Conservation (phyloP, 2,888 invertebrate genomes). For the Cyaniris semiargus region DNA sequence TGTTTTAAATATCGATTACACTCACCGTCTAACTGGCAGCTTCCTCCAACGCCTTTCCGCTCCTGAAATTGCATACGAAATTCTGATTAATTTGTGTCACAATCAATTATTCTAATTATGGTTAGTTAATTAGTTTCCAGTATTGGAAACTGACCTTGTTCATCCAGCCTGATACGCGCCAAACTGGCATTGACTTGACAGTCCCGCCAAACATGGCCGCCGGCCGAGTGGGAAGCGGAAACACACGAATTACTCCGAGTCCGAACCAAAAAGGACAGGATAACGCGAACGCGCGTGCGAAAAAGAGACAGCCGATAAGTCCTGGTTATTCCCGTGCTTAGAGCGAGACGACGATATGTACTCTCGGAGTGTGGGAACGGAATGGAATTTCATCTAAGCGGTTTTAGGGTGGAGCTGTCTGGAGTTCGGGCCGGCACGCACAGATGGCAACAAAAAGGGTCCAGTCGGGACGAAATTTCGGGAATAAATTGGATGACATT, state of each 20-base stretch:
- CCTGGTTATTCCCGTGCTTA: slow-evolving; percentile 66
- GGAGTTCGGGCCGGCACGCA: slow-evolving; percentile 61
- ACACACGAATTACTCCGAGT: slow-evolving; percentile 75
- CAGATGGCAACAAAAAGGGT: slow-evolving; percentile 79
- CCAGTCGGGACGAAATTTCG: slow-evolving; percentile 71
- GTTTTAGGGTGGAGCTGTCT: slow-evolving; percentile 81
- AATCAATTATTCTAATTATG: slow-evolving; percentile 36
- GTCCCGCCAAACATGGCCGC: slow-evolving; percentile 79
- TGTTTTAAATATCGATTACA: slow-evolving; percentile 30
- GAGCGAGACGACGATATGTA: slow-evolving; percentile 67
- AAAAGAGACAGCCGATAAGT: slow-evolving; percentile 72
- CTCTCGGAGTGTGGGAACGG: slow-evolving; percentile 68
- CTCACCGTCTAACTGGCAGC: slow-evolving; percentile 10
- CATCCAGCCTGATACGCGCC: slow-evolving; percentile 69
- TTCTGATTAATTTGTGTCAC: neutral
- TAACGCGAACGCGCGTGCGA: slow-evolving; percentile 62
- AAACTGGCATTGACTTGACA: slow-evolving; percentile 78
- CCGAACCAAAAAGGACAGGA: slow-evolving; percentile 74
- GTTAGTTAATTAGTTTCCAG: slow-evolving; percentile 49
- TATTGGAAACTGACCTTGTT: slow-evolving; percentile 68
- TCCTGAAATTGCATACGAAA: slow-evolving; percentile 27
- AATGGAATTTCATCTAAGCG: slow-evolving; percentile 69
- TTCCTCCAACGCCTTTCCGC: neutral
- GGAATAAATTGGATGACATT: slow-evolving; percentile 79
- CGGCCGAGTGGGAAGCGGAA: slow-evolving; percentile 77